Conservation (phyloP, 2,113 vertebrate species). For the Elanoides forficatus region DNA sequence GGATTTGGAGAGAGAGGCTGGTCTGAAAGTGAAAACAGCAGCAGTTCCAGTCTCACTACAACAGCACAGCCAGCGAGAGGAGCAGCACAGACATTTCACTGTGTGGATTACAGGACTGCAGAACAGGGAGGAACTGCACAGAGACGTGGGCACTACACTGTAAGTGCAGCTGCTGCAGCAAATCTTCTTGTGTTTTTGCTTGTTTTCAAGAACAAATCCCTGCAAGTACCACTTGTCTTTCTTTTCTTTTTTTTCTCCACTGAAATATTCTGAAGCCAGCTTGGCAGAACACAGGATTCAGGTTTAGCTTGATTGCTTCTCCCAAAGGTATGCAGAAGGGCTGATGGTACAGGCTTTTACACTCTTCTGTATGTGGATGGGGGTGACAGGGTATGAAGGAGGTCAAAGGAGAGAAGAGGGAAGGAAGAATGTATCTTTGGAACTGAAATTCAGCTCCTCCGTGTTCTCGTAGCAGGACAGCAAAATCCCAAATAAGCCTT, state of each 20-base stretch:
- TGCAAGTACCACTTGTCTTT: background rate
- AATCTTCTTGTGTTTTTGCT: background rate
- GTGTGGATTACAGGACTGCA: conserved; percentile 51
- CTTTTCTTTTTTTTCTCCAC: background rate
- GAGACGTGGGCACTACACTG: background rate
- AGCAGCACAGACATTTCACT: conserved; percentile 7
- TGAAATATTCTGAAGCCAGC: background rate
- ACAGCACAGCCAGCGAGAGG: background rate
- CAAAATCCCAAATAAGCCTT: background rate
- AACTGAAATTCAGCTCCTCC: conserved; percentile 16
- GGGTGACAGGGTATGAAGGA: background rate
- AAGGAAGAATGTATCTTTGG: background rate
- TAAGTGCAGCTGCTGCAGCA: conserved; percentile 55
- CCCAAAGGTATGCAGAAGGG: background rate
- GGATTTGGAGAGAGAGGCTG: conserved; percentile 55
- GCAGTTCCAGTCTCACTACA: conserved; percentile 18
- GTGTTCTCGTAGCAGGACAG: background rate
- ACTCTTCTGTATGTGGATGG: background rate
- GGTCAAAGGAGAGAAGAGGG: background rate
- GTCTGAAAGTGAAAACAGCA: conserved; percentile 67
- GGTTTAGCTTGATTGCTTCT: conserved; percentile 23
- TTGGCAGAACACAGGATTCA: background rate
- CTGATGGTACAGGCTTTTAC: background rate
- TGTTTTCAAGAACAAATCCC: background rate
- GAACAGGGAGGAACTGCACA: background rate